Percentiles rank a stretch among this genome's conserved stretches.
These are phyloP conservation scores for Drosophila lacteicornis DNA, from an alignment of 1,140 invertebrate genomes.

Conservation along the genomic window DNA sequence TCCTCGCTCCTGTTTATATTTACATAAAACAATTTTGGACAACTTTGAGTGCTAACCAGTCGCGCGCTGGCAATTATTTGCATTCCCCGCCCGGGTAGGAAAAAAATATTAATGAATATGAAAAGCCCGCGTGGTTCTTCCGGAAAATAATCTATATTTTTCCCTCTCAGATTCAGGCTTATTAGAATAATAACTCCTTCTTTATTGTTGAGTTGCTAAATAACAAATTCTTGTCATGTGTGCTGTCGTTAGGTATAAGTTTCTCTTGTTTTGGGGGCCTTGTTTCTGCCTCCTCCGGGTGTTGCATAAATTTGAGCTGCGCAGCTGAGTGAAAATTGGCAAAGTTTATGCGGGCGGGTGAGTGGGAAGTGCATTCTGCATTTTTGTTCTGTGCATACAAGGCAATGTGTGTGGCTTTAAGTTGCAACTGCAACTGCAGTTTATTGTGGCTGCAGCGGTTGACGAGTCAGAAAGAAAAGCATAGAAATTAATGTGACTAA, in stretches of 20 bases:
- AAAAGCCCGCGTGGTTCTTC: constrained; percentile 27
- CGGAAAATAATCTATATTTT: constrained; percentile 47
- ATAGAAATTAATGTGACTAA: constrained; percentile 25
- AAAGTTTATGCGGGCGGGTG: constrained; percentile 62
- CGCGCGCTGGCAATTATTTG: constrained; percentile 68
- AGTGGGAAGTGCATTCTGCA: constrained; percentile 17
- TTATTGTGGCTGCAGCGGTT: constrained; percentile 57
- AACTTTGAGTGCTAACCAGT: constrained; percentile 67
- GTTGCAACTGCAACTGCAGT: constrained; percentile 49
- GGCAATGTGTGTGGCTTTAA: constrained; percentile 52
- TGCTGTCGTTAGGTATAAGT: constrained; percentile 26
- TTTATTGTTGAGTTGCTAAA: constrained; percentile 22
- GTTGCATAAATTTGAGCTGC: constrained; percentile 71
- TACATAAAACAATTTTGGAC: constrained; percentile 82
- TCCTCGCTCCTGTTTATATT: constrained; percentile 69
- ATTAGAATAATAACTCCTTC: constrained; percentile 45
- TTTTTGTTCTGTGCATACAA: constrained; percentile 44
- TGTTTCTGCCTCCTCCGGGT: constrained; percentile 24
- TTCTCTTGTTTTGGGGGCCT: constrained; percentile 13
- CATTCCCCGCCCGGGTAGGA: constrained; percentile 48
- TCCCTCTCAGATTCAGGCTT: constrained; percentile 20
- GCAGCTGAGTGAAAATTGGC: constrained; percentile 75
- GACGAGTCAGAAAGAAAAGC: constrained; percentile 15
- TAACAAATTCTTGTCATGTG: constrained; percentile 60
- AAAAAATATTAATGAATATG: constrained; percentile 55